Evolutionary conservation across 2,797 vertebrate genomes (phyloP), one percentile per base, ranked within the genome.

Genomic region (Chelon auratus): DNA sequence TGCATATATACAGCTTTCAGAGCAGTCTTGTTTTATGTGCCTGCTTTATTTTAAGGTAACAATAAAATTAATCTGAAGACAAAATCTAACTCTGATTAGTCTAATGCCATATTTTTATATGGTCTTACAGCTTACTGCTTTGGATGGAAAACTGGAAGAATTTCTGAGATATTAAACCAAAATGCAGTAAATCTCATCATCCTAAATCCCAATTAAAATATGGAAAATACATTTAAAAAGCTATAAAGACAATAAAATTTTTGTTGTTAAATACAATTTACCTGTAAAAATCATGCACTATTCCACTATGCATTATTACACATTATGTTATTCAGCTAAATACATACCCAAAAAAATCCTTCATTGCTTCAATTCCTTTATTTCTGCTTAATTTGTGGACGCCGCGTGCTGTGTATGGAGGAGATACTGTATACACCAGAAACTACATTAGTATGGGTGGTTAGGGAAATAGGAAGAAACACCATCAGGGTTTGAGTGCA

Each of bases 401-500:
- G 62, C 39, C 11, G 62, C 36, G 2, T 53, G 22, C 60, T 53
- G 48, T 68, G 61, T 72, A 75, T 71, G 40, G 43, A 80, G 68
- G 66, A 68, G 66, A 73, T 77, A 68, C 22, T 63, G 72, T 80
- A 83, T 69, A 81, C 78, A 84, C 57, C 45, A 85, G 77, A 84
- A 83, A 75, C 42, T 17, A 67, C 85, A 93, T 90, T 90, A 90
- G 79, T 84, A 90, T 91, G 81, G 81, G 66, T 76, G 80, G 75
- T 88, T 74, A 73, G 87, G 84, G 80, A 85, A 86, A 84, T 76
- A 58, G 68, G 69, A 79, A 87, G 86, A 88, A 92, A 93, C 77
- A 86, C 79, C 76, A 89, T 91, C 81, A 86, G 86, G 83, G 85
- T 90, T 92, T 70, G 87, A 92, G 88, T 77, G 85, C 77, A 89